These are phyloP conservation scores for Sciurus niger DNA, from an alignment of 2,113 vertebrate species.

Conservation along the genomic window DNA sequence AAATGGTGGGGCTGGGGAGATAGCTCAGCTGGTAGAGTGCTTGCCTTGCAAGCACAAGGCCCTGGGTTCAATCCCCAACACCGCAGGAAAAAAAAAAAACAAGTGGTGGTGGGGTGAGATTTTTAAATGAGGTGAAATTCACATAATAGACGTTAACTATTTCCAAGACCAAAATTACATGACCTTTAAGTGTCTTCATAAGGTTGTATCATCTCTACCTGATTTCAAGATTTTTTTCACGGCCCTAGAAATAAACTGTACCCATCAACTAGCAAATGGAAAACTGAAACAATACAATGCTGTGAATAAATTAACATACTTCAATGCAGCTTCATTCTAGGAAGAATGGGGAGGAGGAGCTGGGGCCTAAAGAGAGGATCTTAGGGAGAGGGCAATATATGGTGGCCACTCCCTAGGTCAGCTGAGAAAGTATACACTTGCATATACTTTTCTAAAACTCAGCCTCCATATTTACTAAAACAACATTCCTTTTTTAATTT, in stretches of 20 bases:
- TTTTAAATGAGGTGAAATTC: slow-evolving; percentile 18
- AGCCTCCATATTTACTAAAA: neutral
- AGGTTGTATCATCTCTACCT: neutral
- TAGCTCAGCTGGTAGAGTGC: too few relatives aligned
- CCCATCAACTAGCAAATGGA: neutral
- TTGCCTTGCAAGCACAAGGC: too few relatives aligned
- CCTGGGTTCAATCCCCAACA: too few relatives aligned
- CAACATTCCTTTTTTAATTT: neutral
- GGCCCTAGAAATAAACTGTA: neutral
- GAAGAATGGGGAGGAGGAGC: neutral
- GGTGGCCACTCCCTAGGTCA: neutral
- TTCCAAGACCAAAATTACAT: neutral
- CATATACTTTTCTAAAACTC: neutral
- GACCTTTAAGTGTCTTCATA: neutral
- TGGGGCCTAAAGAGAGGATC: neutral
- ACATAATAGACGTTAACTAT: neutral
- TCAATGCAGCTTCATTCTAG: neutral
- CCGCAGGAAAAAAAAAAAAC: too few relatives aligned
- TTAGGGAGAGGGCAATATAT: neutral
- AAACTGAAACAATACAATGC: neutral
- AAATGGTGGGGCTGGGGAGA: neutral
- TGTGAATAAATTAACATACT: neutral
- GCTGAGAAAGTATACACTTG: neutral
- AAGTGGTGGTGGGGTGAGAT: neutral
- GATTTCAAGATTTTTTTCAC: neutral